Evolutionary conservation across 2,113 vertebrate genomes (phyloP), one percentile per base, ranked within the genome.

Genomic region (Pipa parva): DNA sequence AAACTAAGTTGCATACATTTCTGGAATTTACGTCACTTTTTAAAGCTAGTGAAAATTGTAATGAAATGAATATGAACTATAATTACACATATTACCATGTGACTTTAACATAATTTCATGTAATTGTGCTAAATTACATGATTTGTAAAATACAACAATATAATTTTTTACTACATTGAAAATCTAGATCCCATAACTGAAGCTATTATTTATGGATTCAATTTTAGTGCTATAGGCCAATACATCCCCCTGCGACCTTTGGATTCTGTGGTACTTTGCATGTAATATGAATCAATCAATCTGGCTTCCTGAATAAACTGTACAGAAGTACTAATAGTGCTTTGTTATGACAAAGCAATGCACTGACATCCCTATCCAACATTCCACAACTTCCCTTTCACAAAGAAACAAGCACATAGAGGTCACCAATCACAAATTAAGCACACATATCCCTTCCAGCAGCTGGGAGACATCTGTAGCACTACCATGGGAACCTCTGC

Each of bases 391-490:
- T 48, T 59, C 65, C 33, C 22, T 51, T 60, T 48, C 22, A 27
- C 13, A 22, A 48, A 42, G 56, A 37, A 52, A 50, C 45, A 59
- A 28, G 25, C 57, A 42, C 42, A 15, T 31, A 69, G 50, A 59
- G 65, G 65, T 60, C 66, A 70, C 18, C 27, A 61, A 26, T 60
- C 66, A 61, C 18, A 52, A 54, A 20, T 59, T 70, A 60, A 61
- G 61, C 48, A 37, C 31, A 29, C 27, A 51, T 24, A 60, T 70
- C 48, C 21, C 48, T n/a, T 5, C 9, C 24, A 61, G 66, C 66
- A 70, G 66, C 66, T 70, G 66, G 46, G 46, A 61, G 48, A 70
- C 66, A 70, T 70, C 66, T 70, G 66, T 61, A 61, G 46, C 58
- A 61, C 18, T 42, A 60, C 21, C 66, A 60, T 61, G 57, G 59